Evolutionary conservation across 2,797 vertebrate species (phyloP), one percentile per base, ranked within the genome.

Genomic region (Danio jaintianensis): DNA sequence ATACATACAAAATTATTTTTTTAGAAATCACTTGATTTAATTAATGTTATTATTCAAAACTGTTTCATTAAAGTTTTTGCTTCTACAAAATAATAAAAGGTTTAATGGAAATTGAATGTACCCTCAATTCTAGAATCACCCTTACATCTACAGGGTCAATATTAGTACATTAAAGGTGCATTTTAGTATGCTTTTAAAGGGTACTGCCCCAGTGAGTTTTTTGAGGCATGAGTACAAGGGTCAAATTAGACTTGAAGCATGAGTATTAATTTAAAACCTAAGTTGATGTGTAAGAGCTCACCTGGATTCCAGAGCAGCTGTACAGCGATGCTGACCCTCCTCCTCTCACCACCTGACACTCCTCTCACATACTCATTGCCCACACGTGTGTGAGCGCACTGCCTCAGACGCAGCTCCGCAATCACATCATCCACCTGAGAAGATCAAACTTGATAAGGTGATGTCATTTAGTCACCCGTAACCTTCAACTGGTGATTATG

Each of bases 291-390:
- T 64, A 36, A 16, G 15, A 22, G 9, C 94, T 94, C 88, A 98
- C 98, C 98, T 0, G 98, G 98, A 87, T 99, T 99, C 97, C 97
- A 99, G 52, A 99, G 94, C 15, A 99, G 95, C 86, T 99, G 97
- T 45, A 99, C 96, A 1, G 94, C 97, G 0, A 98, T 97, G 89
- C 97, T 98, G 85, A 98, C 97, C 88, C 98, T 91, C 78, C 96
- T 93, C 82, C 97, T 93, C 92, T 99, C 97, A 0, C 97, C 97
- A 20, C 98, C 97, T 0, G 98, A 99, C 62, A 99, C 92, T 0
- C 97, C 97, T 0, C 96, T 94, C 62, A 96, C 92, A 0, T 93
- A 94, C 29, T 91, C 89, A 0, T 96, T 98, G 18, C 98, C 98
- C 81, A 99, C 96, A 38, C 94, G 92, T 11, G 96, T 99, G 92